Base-by-base conservation (phyloP, 1,140 invertebrate genomes). In the silkworm (Bombyx mori) region DNA sequence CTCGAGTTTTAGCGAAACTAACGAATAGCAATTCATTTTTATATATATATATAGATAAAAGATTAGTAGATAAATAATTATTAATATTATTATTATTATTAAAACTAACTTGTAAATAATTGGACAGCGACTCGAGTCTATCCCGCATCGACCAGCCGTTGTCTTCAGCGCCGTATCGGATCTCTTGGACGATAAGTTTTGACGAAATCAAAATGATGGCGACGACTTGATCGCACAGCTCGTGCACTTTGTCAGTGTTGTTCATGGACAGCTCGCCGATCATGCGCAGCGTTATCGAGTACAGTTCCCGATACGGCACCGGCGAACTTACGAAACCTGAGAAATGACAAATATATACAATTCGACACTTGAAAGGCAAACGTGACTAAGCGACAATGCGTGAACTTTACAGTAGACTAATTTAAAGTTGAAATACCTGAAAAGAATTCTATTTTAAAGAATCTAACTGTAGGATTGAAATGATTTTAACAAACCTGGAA, bases 251-350 rank as follows among this genome's bases (percentile, higher is more conserved):
- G 44, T 8, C 58, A 50, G 46, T 48, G 35, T 46, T 51, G n/a
- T 12, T 57, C 61, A 60, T 55, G 45, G 73, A 69, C 62, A 78
- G 60, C 51, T 69, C 65, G 58, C 69, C 64, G 43, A 68, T 71
- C 59, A 80, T 63, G 2, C 60, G 59, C 42, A 88, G 63, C 9
- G 63, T 63, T 22, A 43, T 57, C 8, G 62, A 52, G 70, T 86
- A 85, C 58, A 80, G 51, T 57, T 82, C 78, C 63, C 76, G 71
- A 66, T 83, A 82, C 1, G 79, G 77, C 52, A 86, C 72, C 44
- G 72, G 68, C 0, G 76, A 82, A 52, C 69, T 79, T 22, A 82
- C 71, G 42, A 88, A 76, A 7, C 74, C 81, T 84, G 69, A 4
- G 54, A 52, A 50, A 22, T 26, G 44, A 47, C 52, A 35, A 4